These are phyloP conservation scores for Oreamnos americanus DNA, from an alignment of 2,113 vertebrate genomes.

Conservation along the genomic window DNA sequence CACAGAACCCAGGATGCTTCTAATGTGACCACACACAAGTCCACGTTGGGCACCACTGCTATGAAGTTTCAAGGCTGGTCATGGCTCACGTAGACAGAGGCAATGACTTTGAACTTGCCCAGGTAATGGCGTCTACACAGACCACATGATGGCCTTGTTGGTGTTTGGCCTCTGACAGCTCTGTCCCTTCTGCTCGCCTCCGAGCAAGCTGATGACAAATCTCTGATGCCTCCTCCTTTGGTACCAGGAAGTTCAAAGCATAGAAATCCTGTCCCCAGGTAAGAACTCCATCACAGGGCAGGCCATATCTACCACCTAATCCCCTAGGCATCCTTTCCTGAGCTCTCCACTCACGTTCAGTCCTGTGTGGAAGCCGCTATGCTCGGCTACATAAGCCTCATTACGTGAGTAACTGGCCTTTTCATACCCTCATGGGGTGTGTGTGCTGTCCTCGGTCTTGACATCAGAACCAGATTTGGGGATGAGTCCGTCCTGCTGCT, in stretches of 20 bases:
- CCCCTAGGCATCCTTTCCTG: not conserved
- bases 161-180: not conserved
- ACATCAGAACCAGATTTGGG: not conserved
- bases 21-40: not conserved
- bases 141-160: not conserved
- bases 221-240: not conserved
- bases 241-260: not conserved
- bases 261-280: fast-evolving
- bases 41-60: fast-evolving
- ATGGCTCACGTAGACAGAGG: not conserved
- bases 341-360: not conserved
- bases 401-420: not conserved
- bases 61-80: not conserved
- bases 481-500: not conserved
- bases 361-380: fast-evolving
- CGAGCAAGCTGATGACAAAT: not conserved
- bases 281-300: not conserved
- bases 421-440: not conserved
- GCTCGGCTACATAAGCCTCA: not conserved
- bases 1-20: not conserved
- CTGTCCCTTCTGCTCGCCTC: not conserved
- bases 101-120: not conserved
- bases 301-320: fast-evolving
- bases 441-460: too few species aligned
- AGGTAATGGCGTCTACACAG: fast-evolving